phyloP scores from a whole-genome alignment of 2,113 vertebrate species.

The Bos javanicus region DNA sequence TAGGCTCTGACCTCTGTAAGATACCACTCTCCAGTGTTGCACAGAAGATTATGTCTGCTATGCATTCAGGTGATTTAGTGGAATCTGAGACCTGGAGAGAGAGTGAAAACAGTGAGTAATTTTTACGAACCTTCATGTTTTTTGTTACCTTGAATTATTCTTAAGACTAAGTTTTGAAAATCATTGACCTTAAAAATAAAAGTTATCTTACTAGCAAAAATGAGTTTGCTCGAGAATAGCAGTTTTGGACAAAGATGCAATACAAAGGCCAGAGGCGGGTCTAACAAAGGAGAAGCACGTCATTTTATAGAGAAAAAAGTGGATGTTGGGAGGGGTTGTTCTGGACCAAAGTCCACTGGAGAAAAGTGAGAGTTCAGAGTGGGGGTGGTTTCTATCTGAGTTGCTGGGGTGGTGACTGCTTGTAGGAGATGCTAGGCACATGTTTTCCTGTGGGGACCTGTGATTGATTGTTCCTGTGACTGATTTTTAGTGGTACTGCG shows the following conservation, averaged over 20 bases:
- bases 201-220: background rate
- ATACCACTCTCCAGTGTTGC: constrained; percentile 86
- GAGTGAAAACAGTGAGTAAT: constrained; percentile 79
- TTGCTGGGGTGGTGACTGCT: no score
- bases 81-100: constrained; percentile 66
- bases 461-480: background rate
- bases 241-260: background rate
- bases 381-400: background rate
- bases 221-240: background rate
- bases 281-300: background rate
- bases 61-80: constrained; percentile 76
- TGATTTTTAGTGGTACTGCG: background rate
- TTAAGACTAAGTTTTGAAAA: background rate
- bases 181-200: background rate
- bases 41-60: constrained; percentile 87
- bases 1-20: constrained; percentile 78
- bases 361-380: background rate
- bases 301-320: background rate
- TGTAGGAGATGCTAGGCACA: background rate
- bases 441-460: background rate
- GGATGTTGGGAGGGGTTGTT: background rate
- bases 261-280: background rate
- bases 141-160: constrained; percentile 36
- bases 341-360: background rate
- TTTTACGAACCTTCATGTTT: constrained; percentile 36